A percentile compares a stretch with the other conserved stretches of the same genome.
phyloP scores from a whole-genome alignment of 2,797 vertebrate species.

The Euphonia xanthogaster region DNA sequence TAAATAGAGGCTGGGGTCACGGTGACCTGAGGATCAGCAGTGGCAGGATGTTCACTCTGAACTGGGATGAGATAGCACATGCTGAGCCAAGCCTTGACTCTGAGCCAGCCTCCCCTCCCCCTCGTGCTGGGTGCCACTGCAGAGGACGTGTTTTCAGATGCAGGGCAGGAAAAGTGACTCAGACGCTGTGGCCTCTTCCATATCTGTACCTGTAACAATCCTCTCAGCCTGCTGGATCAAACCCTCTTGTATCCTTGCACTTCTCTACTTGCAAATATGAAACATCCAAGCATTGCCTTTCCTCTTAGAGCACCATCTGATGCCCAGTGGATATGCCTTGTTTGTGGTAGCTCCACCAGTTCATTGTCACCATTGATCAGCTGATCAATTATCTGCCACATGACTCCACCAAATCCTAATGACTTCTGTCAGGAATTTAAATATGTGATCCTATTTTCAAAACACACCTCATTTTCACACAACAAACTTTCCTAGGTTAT shows the following conservation, averaged over 20 bases:
- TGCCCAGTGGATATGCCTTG: background rate
- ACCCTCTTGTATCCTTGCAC: background rate
- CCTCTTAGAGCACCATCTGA: background rate
- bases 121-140: background rate
- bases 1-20: slow-evolving; percentile 1
- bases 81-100: background rate
- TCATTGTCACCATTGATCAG: background rate
- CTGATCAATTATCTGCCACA: background rate
- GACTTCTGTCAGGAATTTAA: background rate
- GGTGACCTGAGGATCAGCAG: background rate
- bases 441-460: background rate
- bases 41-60: background rate
- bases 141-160: background rate
- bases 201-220: background rate
- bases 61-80: background rate
- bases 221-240: background rate
- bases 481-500: background rate
- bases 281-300: background rate
- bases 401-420: background rate
- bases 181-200: background rate
- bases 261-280: background rate
- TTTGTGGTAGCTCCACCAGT: background rate
- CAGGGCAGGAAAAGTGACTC: background rate
- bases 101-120: background rate
- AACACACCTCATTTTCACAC: background rate